Evolutionary conservation across 2,797 vertebrate species (phyloP), one percentile per base, ranked within the genome.

Genomic region (Salmo trutta): DNA sequence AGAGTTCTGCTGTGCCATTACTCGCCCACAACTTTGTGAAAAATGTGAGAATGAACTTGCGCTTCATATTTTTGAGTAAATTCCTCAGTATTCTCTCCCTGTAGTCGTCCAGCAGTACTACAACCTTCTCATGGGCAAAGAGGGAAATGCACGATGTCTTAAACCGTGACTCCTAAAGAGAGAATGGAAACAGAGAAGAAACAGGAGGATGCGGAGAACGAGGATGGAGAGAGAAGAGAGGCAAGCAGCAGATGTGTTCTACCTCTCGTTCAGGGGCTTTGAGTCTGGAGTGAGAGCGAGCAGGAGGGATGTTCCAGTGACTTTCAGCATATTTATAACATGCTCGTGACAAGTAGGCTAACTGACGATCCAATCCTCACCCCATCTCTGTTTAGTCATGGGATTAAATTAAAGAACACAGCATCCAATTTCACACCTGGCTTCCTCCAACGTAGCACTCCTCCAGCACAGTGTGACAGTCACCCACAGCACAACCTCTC

Each of bases 391-490:
- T 94, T 93, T 93, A 91, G 91, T 90, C 89, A 72, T 21, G 78
- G 89, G 92, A 93, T 93, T 93, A 92, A 93, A 93, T 92, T 91
- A 88, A 88, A 90, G 84, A 92, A 94, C 91, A 93, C 87, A 81
- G 87, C 82, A 82, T 91, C 87, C 91, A 93, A 95, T 95, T 94
- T 94, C 93, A 94, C 92, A 92, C 92, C 92, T 91, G 86, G 86
- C 88, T 93, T 93, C 89, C 78, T 64, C 75, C 78, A 16, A 62
- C 56, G 77, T 81, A 81, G 73, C 74, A 79, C 79, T 75, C 86
- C 81, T 62, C n/a, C 56, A 62, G n/a, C n/a, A 77, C 79, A 87
- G 85, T 79, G 83, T 90, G 87, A 90, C 88, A 87, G 88, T 88
- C 88, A 84, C 82, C 81, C 41, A 29, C 81, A 64, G 81, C 31